A percentile compares a stretch with the other conserved stretches of the same genome.
These are phyloP conservation scores for Pachymerium ferrugineum DNA, from an alignment of 2,888 invertebrate species.

Conservation along the genomic window DNA sequence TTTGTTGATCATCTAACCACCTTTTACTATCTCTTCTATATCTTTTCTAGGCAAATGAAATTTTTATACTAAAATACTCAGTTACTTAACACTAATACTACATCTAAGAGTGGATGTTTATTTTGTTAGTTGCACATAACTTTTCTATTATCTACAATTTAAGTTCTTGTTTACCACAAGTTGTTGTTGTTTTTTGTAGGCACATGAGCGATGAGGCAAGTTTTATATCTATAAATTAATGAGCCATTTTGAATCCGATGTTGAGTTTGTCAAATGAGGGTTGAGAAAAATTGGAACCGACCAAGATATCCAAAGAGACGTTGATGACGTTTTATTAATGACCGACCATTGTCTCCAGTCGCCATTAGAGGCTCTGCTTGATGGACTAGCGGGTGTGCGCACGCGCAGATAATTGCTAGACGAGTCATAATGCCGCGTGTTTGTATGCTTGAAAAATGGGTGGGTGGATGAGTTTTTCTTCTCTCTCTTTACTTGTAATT, in stretches of 20 bases:
- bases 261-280: slow-evolving; percentile 1
- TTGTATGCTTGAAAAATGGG: slow-evolving; percentile 3
- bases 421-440: not conserved
- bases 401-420: not conserved
- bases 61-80: too few relatives aligned
- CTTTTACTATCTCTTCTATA: not conserved
- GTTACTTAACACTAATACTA: too few relatives aligned
- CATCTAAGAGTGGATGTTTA: too few relatives aligned
- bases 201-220: not conserved
- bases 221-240: slow-evolving; percentile 13
- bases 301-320: not conserved
- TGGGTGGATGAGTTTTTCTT: not conserved
- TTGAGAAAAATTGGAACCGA: not conserved
- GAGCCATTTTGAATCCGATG: not conserved
- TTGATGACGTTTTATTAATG: slow-evolving; percentile 8
- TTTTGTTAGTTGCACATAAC: too few relatives aligned
- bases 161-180: too few relatives aligned
- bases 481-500: too few relatives aligned
- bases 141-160: too few relatives aligned
- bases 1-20: not conserved
- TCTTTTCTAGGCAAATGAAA: not conserved
- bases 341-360: not conserved
- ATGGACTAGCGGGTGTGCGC: not conserved
- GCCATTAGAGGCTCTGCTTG: slow-evolving; percentile 3
- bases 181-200: not conserved